Base-by-base conservation (phyloP, 1,140 invertebrate species). In the Argopecten irradians region DNA sequence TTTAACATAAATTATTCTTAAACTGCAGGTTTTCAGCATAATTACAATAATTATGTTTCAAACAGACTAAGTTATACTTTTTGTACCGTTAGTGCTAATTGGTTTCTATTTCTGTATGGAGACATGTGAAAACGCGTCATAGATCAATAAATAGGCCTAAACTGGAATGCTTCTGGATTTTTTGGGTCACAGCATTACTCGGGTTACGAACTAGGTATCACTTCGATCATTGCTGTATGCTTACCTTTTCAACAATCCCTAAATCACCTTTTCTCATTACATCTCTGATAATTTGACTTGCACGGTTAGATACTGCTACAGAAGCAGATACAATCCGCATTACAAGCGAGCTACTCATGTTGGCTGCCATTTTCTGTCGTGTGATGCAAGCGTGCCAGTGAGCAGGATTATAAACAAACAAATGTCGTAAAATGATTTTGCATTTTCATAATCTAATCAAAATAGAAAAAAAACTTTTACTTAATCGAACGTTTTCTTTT, bases 271-370 rank as follows among this genome's bases (percentile, higher is more conserved):
- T 97, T 88, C 96, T 97, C 96, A 99, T 97, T 36, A 99, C 97
- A 96, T 99, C 98, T 92, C 98, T 96, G 88, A 99, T 98, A 87
- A 99, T 98, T 95, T 97, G 97, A 16, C 98, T 98, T 90, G 98
- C 98, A 93, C 97, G 96, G 90, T 97, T 96, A 8, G 98, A 97
- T 83, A 97, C 97, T 34, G 96, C 97, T 13, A 98, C 97, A 35
- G 98, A 98, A 22, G 97, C 97, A 82, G 97, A 97, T 22, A 98
- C 93, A 82, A 98, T 91, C 82, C 97, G 95, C 86, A 97, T 95
- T 87, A 98, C 91, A 33, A 98, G 92, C 36, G 97, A 96, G 9
- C 91, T 87, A 19, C 84, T 84, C 34, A 87, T 35, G 32, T 83
- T 88, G 71, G 91, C 86, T 43, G 93, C 92, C 92, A 94, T 94